Evolutionary conservation across 1,140 invertebrate genomes (phyloP).

Genomic region (Rhizoglyphus robini): DNA sequence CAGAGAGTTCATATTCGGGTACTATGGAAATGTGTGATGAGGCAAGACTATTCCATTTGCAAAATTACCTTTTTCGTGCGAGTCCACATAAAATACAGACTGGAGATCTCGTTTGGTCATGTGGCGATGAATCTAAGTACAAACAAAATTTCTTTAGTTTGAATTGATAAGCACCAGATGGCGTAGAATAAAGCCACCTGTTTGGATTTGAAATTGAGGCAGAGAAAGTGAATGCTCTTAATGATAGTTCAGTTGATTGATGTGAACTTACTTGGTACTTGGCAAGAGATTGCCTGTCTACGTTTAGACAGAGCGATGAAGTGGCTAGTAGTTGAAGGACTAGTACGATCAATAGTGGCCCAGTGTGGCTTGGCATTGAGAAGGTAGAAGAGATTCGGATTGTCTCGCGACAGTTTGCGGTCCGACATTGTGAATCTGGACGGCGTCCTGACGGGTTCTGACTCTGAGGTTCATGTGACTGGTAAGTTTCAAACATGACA

Average conservation of each 20-base stretch:
- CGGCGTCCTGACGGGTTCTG: too few relatives aligned
- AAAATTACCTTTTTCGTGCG: conserved; percentile 51
- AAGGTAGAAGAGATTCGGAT: background rate
- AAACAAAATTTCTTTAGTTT: too few relatives aligned
- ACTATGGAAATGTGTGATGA: conserved; percentile 38
- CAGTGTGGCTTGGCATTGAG: background rate
- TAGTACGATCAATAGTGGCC: background rate
- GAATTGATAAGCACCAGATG: too few relatives aligned
- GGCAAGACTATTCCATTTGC: too few relatives aligned
- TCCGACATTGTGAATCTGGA: background rate
- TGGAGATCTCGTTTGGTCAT: conserved; percentile 64
- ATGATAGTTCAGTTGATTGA: too few relatives aligned
- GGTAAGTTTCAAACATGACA: conserved; percentile 11
- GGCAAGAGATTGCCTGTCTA: background rate
- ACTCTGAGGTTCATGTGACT: background rate
- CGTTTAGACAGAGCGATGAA: background rate
- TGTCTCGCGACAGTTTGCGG: background rate
- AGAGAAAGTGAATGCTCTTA: too few relatives aligned
- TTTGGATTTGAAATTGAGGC: too few relatives aligned
- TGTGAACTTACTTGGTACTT: conserved; percentile 12
- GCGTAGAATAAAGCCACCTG: too few relatives aligned
- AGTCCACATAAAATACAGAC: conserved; percentile 62
- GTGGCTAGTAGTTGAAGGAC: conserved; percentile 13
- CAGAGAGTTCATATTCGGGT: conserved; percentile 50
- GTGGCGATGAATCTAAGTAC: conserved; percentile 50